phyloP scores from a whole-genome alignment of 2,797 vertebrate species.

The Onychomys arenicola region DNA sequence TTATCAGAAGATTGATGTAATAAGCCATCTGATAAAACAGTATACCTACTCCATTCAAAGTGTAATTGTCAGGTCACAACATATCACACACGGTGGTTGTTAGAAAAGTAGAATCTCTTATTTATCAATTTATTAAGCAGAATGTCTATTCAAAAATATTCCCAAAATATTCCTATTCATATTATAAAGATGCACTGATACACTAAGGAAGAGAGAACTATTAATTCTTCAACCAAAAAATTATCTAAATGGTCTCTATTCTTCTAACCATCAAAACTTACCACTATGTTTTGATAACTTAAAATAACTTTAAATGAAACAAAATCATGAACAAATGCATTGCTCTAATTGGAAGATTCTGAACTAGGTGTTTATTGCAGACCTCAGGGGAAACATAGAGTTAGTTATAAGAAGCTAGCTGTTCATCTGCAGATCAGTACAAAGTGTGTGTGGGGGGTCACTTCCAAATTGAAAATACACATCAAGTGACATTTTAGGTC shows the following conservation, averaged over 20 bases:
- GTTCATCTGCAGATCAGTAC: background rate
- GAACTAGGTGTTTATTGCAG: background rate
- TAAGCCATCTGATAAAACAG: slow-evolving; percentile 6
- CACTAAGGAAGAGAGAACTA: background rate
- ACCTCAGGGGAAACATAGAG: background rate
- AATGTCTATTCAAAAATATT: slow-evolving; percentile 19
- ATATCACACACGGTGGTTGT: background rate
- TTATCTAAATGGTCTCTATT: background rate
- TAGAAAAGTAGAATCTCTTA: background rate
- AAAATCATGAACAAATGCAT: background rate
- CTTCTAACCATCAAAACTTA: background rate
- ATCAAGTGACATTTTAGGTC: slow-evolving; percentile 26
- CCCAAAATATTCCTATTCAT: background rate
- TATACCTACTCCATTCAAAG: background rate
- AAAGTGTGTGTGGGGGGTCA: background rate
- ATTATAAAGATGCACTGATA: background rate
- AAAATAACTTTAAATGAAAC: background rate
- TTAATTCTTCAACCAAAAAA: background rate
- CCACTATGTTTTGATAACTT: background rate
- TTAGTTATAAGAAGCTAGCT: slow-evolving; percentile 3
- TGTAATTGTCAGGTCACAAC: background rate
- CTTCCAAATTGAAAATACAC: background rate
- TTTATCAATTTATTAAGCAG: background rate
- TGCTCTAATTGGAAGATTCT: background rate
- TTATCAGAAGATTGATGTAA: background rate